These are phyloP conservation scores for Hozukius guyotensis DNA, from an alignment of 2,797 vertebrate genomes.

Conservation along the genomic window DNA sequence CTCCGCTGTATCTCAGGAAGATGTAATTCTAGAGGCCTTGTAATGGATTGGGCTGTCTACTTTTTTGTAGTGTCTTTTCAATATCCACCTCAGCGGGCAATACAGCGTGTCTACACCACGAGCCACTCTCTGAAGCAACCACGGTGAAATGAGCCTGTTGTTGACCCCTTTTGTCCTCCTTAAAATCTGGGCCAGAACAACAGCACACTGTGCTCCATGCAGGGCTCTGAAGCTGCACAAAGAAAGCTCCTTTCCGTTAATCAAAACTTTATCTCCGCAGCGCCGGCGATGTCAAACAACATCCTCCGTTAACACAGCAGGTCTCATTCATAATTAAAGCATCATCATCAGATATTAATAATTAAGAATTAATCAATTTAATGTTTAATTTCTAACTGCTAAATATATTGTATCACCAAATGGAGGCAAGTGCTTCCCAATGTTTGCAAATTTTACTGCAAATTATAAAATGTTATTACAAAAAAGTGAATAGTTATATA, in stretches of 20 bases:
- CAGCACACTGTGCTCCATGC: constrained; percentile 9
- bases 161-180: constrained; percentile 31
- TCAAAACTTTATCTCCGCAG: constrained; percentile 4
- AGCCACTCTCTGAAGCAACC: constrained; percentile 36
- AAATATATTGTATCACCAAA: constrained; percentile 10
- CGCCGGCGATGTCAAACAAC: background rate
- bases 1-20: constrained; percentile 60
- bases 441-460: background rate
- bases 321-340: constrained; percentile 31
- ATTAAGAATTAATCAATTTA: constrained; percentile 9
- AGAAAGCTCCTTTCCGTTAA: background rate
- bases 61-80: constrained; percentile 62
- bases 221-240: constrained; percentile 9
- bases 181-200: constrained; percentile 26
- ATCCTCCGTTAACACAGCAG: constrained; percentile 5
- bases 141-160: constrained; percentile 38
- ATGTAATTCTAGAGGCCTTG: constrained; percentile 65
- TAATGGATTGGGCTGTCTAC: constrained; percentile 71
- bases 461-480: background rate
- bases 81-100: constrained; percentile 59
- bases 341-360: constrained; percentile 20
- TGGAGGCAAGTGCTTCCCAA: background rate
- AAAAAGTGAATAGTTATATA: background rate
- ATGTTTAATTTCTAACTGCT: background rate
- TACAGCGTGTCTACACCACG: constrained; percentile 7